Evolutionary conservation across 1,140 invertebrate species (phyloP), one percentile per base, ranked within the genome.

Genomic region (Drosophila eugracilis): DNA sequence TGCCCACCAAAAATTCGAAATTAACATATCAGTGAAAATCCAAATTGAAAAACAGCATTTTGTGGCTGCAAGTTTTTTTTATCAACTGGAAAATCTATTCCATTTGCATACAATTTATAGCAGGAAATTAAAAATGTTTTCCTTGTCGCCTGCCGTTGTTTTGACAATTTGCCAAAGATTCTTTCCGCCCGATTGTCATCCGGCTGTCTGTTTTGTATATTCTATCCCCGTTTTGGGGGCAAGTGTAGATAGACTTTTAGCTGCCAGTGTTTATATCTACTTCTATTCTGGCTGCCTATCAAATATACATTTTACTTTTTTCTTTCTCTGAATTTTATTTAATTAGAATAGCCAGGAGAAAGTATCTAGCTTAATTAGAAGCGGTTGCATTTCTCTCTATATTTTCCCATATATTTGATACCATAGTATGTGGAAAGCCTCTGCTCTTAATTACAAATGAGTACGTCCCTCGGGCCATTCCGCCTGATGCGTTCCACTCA

Each of bases 91-190:
- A 60, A 53, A 73, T 71, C 50, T 75, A 81, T 81, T 80, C 66
- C 66, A 80, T 79, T 80, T 77, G 59, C 71, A 85, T 80, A 80
- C 74, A 81, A 85, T 85, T 85, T 86, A 81, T 77, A 45, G 63
- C 81, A 88, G 81, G 81, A 86, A 86, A 86, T 86, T 86, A 88
- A 86, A 86, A 86, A 88, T 75, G 53, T 73, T 88, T 86, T 83
- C 80, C 78, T 44, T 39, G 17, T 67, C 44, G 59, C n/a, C n/a
- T 15, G 21, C 26, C 44, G 45, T 67, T 67, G 45, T 67, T 86
- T 86, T 86, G 81, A 83, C 81, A 88, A 86, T 88, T 86, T 86
- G 81, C 83, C 81, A 86, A 88, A 78, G 73, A 85, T 88, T 78
- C 74, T 88, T 53, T 67, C 47, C 45, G 44, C 28, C 37, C 62